Base-by-base conservation (phyloP, 1,140 invertebrate species). In the Phocides pigmalion region DNA sequence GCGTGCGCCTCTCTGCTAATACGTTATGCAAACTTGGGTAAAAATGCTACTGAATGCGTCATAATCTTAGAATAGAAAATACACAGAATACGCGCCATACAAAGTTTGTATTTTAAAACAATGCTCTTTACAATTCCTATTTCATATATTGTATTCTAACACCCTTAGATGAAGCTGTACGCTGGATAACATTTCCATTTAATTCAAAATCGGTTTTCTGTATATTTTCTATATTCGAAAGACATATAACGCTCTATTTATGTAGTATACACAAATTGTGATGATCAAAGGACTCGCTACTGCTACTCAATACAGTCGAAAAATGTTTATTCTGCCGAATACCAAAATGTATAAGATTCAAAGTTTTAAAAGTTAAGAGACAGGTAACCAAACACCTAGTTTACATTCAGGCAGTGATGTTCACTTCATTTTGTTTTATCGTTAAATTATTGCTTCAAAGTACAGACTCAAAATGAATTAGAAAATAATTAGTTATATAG, bases 401-500 rank as follows among this genome's bases (percentile, higher is more conserved):
- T 68, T 65, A 65, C 66, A 59, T 72, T 73, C 71, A 84, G 83
- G 81, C 83, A 84, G 83, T 86, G 83, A 76, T 68, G 66, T 72
- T 75, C 68, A 74, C 72, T 64, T 69, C 49, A 64, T 71, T 74
- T 67, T 66, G 51, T 51, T 62, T 50, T 39, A 28, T 67, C 66
- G 68, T 70, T 53, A 70, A 69, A 81, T 88, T 89, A 89, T 89
- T 89, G 82, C 83, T 89, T 71, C 74, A 75, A 81, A 77, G 64
- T 77, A 73, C 71, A 75, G 65, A 74, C 64, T 81, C 67, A 66
- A 81, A 80, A 79, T 72, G 50, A 74, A 73, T 51, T 17, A 17
- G 28, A 19, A 51, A 51, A 8, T 51, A 37, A 51, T 9, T 51
- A 19, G 15, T 51, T 51, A n/a, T 28, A 49, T 28, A 47, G 11